A percentile compares a stretch with the other conserved stretches of the same genome.
Evolutionary conservation across 2,113 vertebrate species (phyloP).

Genomic region (Plotosus lineatus): DNA sequence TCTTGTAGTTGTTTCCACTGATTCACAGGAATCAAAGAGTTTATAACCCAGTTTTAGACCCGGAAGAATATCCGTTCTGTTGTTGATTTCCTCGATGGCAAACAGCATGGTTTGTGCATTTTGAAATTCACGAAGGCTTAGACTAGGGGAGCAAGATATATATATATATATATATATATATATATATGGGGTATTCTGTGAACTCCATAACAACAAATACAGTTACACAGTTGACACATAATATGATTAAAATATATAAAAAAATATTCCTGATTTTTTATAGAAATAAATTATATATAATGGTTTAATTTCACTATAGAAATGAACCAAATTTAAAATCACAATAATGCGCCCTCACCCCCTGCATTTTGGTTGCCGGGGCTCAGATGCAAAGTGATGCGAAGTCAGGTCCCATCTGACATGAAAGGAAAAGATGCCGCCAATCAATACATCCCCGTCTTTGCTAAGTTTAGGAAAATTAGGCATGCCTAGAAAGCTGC

Average conservation of each 20-base stretch:
- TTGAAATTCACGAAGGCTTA: conserved; percentile 58
- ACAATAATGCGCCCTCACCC: conserved; percentile 41
- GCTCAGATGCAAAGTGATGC: conserved; percentile 45
- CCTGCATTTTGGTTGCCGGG: conserved; percentile 48
- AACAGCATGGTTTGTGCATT: conserved; percentile 63
- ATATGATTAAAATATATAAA: no score
- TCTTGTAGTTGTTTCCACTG: conserved; percentile 53
- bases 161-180: no score
- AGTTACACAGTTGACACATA: background rate
- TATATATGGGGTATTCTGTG: no score
- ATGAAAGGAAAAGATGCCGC: conserved; percentile 60
- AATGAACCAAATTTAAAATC: background rate
- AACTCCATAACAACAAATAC: background rate
- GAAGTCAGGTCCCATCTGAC: conserved; percentile 49
- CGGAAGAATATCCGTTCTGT: conserved; percentile 56
- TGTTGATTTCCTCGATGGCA: conserved; percentile 63
- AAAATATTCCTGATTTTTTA: background rate
- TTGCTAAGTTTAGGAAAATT: conserved; percentile 50
- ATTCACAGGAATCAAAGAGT: conserved; percentile 59
- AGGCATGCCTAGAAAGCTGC: conserved; percentile 40
- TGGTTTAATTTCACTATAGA: background rate
- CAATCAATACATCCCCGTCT: conserved; percentile 57
- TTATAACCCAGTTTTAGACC: conserved; percentile 56
- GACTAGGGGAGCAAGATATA: conserved; percentile 44
- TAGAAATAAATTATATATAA: background rate